A percentile compares a stretch with the other conserved stretches of the same genome.
Conservation (phyloP, 37 sponge, comb jelly and placozoan genomes). For the Spongilla lacustris region DNA sequence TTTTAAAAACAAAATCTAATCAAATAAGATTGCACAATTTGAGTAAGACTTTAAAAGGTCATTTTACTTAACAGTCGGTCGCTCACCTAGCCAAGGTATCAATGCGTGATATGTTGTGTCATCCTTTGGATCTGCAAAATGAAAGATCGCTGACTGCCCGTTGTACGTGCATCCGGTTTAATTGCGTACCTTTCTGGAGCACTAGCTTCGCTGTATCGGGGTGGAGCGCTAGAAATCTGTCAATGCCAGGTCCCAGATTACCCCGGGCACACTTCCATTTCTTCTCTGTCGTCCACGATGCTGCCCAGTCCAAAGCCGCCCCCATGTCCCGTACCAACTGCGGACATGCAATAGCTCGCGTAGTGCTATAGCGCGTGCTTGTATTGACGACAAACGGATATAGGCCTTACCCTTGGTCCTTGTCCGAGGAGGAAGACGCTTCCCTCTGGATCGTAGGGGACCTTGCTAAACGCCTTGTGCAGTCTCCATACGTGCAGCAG, state of each 20-base stretch:
- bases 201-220: constrained; percentile 31
- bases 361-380: neutral
- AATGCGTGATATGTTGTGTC: constrained; percentile 49
- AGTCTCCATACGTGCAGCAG: constrained; percentile 18
- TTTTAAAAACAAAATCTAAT: too few species aligned
- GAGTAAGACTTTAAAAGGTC: too few species aligned
- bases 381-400: too few species aligned
- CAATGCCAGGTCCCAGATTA: constrained; percentile 13
- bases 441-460: constrained; percentile 28
- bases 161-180: too few species aligned
- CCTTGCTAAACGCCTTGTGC: constrained; percentile 20
- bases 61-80: too few species aligned
- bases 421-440: constrained; percentile 49
- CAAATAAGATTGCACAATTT: too few species aligned
- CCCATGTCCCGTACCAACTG: constrained; percentile 40
- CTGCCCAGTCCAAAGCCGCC: constrained; percentile 15
- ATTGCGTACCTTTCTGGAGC: constrained; percentile 37
- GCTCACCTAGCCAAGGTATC: constrained; percentile 77
- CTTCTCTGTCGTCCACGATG: neutral
- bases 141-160: neutral
- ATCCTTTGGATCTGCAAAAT: constrained; percentile 61
- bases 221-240: constrained; percentile 16
- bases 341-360: neutral
- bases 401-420: constrained; percentile 15
- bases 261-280: constrained; percentile 26